Evolutionary conservation across 2,888 invertebrate species (phyloP), one percentile per base, ranked within the genome.

Genomic region (Frankliniella fusca): DNA sequence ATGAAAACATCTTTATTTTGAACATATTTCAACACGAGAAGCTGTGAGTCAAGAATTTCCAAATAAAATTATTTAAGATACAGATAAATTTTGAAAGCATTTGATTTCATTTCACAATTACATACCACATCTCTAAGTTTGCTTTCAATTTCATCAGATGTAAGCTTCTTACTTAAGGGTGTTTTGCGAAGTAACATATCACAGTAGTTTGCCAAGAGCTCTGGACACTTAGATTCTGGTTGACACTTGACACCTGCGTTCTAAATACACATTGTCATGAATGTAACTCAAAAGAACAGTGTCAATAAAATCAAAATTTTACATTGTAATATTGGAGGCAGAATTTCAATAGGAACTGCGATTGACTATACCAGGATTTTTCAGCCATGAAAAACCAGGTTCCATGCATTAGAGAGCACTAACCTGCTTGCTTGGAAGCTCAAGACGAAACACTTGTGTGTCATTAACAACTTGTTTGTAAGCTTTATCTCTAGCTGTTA

Each of bases 1-100:
- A 99, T 99, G 88, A 99, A 99, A 49, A 99, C 98, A 90, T 99
- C 99, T 89, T 99, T 99, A 89, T 99, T 99, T 88, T 97, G 96
- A 85, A 99, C 97, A 89, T 99, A 99, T 89, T 99, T 99, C 85
- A 99, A 91, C 85, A 99, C 98, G 87, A 99, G 90, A 84, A 99
- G 90, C 90, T 90, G 86, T 38, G 38, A 38, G 38, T 38, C 27
- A 76, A 27, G n/a, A 61, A 61, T 11, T 61, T 81, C 23, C 54
- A 54, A 79, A 80, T 82, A 82, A 48, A 80, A 82, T 80, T 81
- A n/a, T 48, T 80, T 48, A 23, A 83, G n/a, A 15, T 11, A 15
- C 15, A 61, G n/a, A 81, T 79, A 65, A 38, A 76, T n/a, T 81
- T 49, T 54, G 23, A 81, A 65, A 10, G 81, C n/a, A 38, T 65